Conservation (phyloP, 2,888 invertebrate genomes). For the Augiades crinisus region DNA sequence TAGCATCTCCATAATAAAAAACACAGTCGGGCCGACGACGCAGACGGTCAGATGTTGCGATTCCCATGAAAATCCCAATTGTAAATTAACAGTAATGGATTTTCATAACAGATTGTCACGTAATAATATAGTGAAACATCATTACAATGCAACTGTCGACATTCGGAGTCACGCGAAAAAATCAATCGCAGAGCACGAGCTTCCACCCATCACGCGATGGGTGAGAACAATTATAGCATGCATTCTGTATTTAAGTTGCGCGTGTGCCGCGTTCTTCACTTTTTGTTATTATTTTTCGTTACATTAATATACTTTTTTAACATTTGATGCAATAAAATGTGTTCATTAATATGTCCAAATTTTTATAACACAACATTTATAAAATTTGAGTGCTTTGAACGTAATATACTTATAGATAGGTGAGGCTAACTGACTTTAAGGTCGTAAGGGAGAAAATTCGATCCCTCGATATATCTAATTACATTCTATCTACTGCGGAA, state of each 20-base stretch:
- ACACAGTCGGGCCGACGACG: background rate
- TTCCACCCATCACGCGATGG: background rate
- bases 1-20: too few species aligned
- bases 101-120: background rate
- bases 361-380: too few species aligned
- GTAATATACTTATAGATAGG: too few species aligned
- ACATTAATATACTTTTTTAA: too few species aligned
- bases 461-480: too few species aligned
- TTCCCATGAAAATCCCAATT: background rate
- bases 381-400: too few species aligned
- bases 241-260: background rate
- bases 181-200: background rate
- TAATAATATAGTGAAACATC: background rate
- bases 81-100: background rate
- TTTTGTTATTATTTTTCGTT: too few species aligned
- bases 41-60: background rate
- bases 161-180: conserved; percentile 6
- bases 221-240: background rate
- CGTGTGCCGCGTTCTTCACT: background rate
- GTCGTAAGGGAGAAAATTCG: too few species aligned
- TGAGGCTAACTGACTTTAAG: too few species aligned
- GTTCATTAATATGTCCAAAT: too few species aligned
- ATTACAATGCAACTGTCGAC: background rate
- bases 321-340: too few species aligned
- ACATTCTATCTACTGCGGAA: too few species aligned